A percentile compares a stretch with the other conserved stretches of the same genome.
Evolutionary conservation across 2,888 invertebrate species (phyloP).

Genomic region (Microctonus aethiopoides): DNA sequence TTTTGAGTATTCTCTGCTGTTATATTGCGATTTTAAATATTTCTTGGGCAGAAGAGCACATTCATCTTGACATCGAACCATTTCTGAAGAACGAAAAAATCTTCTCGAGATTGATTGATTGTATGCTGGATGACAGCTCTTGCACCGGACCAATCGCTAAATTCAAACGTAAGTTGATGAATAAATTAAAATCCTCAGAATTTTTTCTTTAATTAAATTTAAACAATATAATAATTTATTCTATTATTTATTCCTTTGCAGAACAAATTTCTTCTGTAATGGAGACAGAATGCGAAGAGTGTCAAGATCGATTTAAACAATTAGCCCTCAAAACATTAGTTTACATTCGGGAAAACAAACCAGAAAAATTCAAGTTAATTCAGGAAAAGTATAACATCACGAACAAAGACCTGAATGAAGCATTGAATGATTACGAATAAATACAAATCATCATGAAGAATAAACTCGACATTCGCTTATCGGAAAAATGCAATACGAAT

Average conservation of each 20-base stretch:
- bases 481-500: no score
- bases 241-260: background rate
- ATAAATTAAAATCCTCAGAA: background rate
- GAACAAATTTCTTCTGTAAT: constrained; percentile 43
- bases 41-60: background rate
- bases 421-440: background rate
- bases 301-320: constrained; percentile 36
- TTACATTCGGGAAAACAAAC: constrained; percentile 33
- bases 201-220: background rate
- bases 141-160: constrained; percentile 44
- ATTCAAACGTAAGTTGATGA: constrained; percentile 45
- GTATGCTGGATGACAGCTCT: constrained; percentile 45
- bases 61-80: constrained; percentile 34
- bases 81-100: constrained; percentile 40
- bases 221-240: background rate
- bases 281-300: constrained; percentile 39
- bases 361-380: constrained; percentile 35
- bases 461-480: no score
- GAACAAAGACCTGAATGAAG: background rate
- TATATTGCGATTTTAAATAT: background rate
- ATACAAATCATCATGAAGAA: background rate
- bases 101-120: constrained; percentile 39
- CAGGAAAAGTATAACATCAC: constrained; percentile 40
- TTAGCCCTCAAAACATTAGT: constrained; percentile 35
- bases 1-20: background rate